Conservation (phyloP, 1,140 invertebrate genomes). For the Chlorops oryzae region DNA sequence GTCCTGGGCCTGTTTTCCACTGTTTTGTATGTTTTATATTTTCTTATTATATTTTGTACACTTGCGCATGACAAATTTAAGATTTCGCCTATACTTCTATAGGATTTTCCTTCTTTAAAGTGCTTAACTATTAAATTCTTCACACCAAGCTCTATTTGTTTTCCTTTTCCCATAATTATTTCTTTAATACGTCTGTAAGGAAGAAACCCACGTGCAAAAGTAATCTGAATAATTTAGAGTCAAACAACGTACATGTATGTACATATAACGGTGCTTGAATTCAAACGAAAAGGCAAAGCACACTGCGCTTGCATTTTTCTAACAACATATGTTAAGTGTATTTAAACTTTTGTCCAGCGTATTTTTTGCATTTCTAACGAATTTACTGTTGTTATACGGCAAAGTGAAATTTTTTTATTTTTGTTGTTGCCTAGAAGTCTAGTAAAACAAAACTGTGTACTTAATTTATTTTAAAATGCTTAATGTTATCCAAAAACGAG, state of each 20-base stretch:
- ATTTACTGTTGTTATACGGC: background rate
- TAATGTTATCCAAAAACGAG: too few relatives aligned
- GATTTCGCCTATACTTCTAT: background rate
- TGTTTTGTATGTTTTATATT: background rate
- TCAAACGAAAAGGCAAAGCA: background rate
- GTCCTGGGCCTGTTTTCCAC: background rate
- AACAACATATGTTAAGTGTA: background rate
- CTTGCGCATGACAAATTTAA: background rate
- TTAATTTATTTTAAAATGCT: too few relatives aligned
- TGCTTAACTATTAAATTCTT: background rate
- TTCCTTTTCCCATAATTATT: background rate
- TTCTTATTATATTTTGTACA: background rate
- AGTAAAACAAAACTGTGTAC: background rate
- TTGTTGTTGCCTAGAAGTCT: background rate
- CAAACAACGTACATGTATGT: slow-evolving; percentile 1
- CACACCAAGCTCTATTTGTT: background rate
- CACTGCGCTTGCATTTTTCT: too few relatives aligned
- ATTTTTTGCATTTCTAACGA: background rate
- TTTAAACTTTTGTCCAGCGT: background rate
- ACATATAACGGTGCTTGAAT: background rate
- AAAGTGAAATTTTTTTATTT: background rate
- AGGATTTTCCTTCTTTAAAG: background rate
- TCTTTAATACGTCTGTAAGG: background rate
- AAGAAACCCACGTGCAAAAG: background rate
- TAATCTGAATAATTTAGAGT: background rate